These are phyloP conservation scores for Vanessa tameamea DNA, from an alignment of 1,140 invertebrate genomes.

Conservation along the genomic window DNA sequence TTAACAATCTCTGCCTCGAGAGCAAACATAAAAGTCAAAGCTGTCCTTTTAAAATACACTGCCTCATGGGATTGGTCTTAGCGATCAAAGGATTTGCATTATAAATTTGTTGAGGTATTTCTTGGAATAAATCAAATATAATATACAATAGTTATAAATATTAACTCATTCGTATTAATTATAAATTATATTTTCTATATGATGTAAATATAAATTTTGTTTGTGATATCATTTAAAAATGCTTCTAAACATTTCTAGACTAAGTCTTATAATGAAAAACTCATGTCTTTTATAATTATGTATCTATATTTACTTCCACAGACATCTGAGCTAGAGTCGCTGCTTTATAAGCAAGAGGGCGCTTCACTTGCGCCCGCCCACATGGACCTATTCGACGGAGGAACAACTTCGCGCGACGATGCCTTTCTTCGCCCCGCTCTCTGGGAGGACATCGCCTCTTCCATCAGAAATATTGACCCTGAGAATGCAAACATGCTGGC, in stretches of 20 bases:
- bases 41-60: constrained; percentile 45
- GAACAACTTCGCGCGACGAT: constrained; percentile 85
- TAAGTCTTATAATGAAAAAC: too few species aligned
- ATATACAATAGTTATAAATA: background rate
- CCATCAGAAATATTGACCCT: constrained; percentile 92
- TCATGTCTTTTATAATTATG: too few species aligned
- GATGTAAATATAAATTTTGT: too few species aligned
- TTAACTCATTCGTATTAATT: background rate
- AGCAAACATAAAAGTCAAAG: constrained; percentile 41
- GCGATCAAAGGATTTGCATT: constrained; percentile 58
- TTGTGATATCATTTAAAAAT: too few species aligned
- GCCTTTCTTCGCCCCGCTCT: constrained; percentile 90
- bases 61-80: constrained; percentile 48
- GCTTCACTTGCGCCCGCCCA: constrained; percentile 68
- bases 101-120: constrained; percentile 54
- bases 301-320: constrained; percentile 35
- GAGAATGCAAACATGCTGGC: constrained; percentile 93
- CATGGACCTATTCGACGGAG: constrained; percentile 76
- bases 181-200: too few species aligned
- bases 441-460: constrained; percentile 94
- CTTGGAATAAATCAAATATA: constrained; percentile 45
- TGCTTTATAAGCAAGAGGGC: constrained; percentile 79
- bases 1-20: constrained; percentile 42
- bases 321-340: constrained; percentile 79
- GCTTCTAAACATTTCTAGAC: too few species aligned